These are phyloP conservation scores for Drosophila pseudoananassae DNA, from an alignment of 1,140 invertebrate genomes.

Conservation along the genomic window DNA sequence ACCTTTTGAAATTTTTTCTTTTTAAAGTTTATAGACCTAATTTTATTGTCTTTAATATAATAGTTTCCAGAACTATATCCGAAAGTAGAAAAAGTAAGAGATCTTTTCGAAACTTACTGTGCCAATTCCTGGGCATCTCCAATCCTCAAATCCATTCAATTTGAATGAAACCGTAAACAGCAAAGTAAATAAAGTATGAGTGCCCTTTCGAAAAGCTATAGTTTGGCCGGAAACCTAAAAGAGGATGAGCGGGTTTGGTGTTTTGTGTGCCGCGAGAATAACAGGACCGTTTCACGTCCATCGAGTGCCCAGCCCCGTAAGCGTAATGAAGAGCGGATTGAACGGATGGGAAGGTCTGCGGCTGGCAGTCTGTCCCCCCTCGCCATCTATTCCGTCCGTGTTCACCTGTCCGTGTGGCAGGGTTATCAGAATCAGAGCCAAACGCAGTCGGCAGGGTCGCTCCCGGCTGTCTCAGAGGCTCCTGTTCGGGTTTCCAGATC, in stretches of 20 bases:
- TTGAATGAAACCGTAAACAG: slow-evolving; percentile 3
- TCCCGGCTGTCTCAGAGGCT: neutral
- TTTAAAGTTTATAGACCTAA: too few species aligned
- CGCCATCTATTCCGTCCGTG: neutral
- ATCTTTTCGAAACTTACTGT: neutral
- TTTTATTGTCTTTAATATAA: too few species aligned
- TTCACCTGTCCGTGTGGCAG: slow-evolving; percentile 29
- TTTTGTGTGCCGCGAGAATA: neutral
- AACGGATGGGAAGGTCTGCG: slow-evolving; percentile 17
- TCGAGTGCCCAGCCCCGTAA: slow-evolving; percentile 16
- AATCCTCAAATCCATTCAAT: slow-evolving; percentile 1
- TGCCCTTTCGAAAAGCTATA: neutral
- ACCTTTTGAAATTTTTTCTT: too few species aligned
- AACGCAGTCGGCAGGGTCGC: slow-evolving; percentile 25
- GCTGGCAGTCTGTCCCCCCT: slow-evolving; percentile 3
- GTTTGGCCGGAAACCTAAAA: neutral
- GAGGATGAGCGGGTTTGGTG: neutral
- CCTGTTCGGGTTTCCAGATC: slow-evolving; percentile 1
- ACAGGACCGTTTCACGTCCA: slow-evolving; percentile 2
- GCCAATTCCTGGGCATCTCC: neutral
- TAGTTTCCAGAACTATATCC: neutral
- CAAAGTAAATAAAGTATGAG: slow-evolving; percentile 5
- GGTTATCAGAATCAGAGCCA: slow-evolving; percentile 48
- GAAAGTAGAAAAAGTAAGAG: neutral
- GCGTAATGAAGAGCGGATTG: slow-evolving; percentile 39